Conservation (phyloP, 2,797 vertebrate genomes). For the Ambastaia sidthimunki region DNA sequence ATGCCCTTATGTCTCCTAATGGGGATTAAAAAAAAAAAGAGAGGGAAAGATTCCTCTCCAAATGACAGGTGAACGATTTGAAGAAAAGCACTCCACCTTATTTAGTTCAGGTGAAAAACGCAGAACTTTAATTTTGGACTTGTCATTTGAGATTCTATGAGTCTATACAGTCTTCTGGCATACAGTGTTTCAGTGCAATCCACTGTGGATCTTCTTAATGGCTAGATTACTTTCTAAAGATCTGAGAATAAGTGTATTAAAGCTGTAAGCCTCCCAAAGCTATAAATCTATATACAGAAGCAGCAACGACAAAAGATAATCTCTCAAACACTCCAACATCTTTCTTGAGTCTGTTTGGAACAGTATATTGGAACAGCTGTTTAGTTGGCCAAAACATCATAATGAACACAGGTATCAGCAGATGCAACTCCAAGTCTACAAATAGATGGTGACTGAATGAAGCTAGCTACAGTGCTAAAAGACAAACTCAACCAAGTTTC, state of each 20-base stretch:
- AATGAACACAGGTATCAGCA: background rate
- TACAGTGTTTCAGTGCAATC: conserved; percentile 23
- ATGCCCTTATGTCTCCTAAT: conserved; percentile 51
- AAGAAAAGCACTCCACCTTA: conserved; percentile 57
- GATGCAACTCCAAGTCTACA: conserved; percentile 2
- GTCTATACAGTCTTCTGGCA: conserved; percentile 36
- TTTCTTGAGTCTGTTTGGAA: conserved; percentile 17
- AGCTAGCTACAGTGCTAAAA: background rate
- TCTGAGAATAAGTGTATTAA: conserved; percentile 51
- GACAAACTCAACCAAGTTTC: background rate
- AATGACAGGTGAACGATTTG: conserved; percentile 27
- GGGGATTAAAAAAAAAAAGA: background rate
- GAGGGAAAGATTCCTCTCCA: background rate
- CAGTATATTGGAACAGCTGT: conserved; percentile 23
- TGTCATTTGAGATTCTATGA: conserved; percentile 44
- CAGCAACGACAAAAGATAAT: conserved; percentile 50
- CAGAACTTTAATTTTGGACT: conserved; percentile 66
- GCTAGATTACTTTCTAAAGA: conserved; percentile 46
- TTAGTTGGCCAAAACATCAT: conserved; percentile 9
- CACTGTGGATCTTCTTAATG: conserved; percentile 32
- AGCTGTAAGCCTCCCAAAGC: conserved; percentile 50
- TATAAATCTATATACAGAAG: conserved; percentile 60
- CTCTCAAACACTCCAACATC: conserved; percentile 20
- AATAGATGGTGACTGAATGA: background rate
- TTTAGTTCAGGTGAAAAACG: conserved; percentile 60